Percentiles rank a stretch among this genome's conserved stretches.
Conservation (phyloP, 2,113 vertebrate genomes). For the Cryptotis parvus region DNA sequence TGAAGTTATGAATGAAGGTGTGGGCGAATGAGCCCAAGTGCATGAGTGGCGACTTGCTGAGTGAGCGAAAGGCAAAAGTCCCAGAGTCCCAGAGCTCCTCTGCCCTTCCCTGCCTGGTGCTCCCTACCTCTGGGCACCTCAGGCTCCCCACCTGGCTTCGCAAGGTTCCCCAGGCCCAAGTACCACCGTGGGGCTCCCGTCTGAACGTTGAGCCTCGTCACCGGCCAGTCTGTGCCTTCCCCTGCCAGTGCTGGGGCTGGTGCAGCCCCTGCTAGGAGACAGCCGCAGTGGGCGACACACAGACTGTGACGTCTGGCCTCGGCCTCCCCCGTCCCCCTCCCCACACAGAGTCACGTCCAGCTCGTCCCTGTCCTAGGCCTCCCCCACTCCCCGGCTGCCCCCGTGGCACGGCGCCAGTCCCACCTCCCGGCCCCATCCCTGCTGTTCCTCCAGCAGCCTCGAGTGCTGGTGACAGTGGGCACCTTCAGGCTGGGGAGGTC, state of each 20-base stretch:
- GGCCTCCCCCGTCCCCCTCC: no score
- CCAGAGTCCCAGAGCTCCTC: background rate
- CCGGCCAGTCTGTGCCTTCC: background rate
- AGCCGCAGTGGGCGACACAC: no score
- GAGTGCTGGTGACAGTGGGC: no score
- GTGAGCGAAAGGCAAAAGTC: background rate
- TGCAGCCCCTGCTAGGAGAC: no score
- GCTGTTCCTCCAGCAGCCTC: rapidly evolving
- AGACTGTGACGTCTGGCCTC: background rate
- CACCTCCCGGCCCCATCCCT: background rate
- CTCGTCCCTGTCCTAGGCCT: no score
- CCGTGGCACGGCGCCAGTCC: background rate
- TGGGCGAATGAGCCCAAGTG: background rate
- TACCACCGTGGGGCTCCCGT: no score
- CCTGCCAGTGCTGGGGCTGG: no score
- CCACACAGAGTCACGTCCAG: no score
- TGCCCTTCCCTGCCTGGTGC: rapidly evolving
- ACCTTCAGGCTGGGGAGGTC: no score
- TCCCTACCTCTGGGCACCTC: background rate
- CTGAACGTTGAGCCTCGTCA: no score
- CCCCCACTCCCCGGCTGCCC: background rate
- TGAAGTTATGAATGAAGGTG: no score
- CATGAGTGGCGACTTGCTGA: no score
- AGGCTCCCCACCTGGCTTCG: background rate
- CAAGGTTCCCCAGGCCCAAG: background rate